A percentile compares a stretch with the other conserved stretches of the same genome.
Evolutionary conservation across 2,113 vertebrate genomes (phyloP).

Genomic region (Podarcis raffonei): DNA sequence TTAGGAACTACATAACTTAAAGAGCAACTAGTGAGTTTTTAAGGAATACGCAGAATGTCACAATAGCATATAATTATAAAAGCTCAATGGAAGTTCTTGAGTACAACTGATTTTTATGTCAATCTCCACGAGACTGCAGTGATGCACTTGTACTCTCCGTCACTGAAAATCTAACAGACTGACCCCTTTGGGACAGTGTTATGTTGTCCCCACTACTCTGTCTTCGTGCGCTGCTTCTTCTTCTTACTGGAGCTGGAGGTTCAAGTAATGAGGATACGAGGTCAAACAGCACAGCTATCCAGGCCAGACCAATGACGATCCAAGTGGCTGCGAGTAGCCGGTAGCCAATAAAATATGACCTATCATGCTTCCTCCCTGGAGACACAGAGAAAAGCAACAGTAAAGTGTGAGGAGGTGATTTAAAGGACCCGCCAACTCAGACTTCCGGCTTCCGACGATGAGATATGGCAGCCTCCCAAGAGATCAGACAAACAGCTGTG

Average conservation of each 20-base stretch:
- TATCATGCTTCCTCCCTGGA: constrained; percentile 58
- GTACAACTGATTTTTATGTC: constrained; percentile 10
- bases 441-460: no score
- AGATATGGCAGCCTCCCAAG: no score
- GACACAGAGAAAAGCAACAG: constrained; percentile 18
- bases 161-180: constrained; percentile 6
- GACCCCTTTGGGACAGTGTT: constrained; percentile 23
- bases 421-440: neutral
- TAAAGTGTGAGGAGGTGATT: neutral
- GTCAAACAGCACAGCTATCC: constrained; percentile 75
- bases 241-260: constrained; percentile 43
- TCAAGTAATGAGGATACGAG: constrained; percentile 68
- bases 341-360: constrained; percentile 60
- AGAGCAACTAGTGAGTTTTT: neutral
- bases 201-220: no score
- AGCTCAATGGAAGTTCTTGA: neutral
- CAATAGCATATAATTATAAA: neutral
- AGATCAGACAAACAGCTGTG: no score
- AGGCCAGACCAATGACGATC: constrained; percentile 75
- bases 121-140: constrained; percentile 14
- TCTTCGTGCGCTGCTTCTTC: constrained; percentile 62
- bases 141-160: constrained; percentile 35
- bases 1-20: neutral
- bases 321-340: constrained; percentile 61
- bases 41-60: neutral